Conservation (phyloP, 2,888 invertebrate species). For the Drosophila meridiana region DNA sequence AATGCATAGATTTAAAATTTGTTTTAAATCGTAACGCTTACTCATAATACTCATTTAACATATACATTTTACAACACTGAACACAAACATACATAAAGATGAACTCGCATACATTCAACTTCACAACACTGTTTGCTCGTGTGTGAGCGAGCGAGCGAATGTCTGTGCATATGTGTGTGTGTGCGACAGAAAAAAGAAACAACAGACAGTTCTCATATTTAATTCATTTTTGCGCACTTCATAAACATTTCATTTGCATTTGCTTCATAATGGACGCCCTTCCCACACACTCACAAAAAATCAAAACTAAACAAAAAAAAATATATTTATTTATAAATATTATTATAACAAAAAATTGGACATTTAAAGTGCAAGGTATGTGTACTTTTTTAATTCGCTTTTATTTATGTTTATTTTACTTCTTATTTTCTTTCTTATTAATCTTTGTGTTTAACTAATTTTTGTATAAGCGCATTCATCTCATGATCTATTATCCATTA, state of each 20-base stretch:
- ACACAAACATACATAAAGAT: conserved; percentile 39
- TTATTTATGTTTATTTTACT: conserved; percentile 37
- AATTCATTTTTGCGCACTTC: conserved; percentile 49
- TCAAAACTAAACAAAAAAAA: conserved; percentile 15
- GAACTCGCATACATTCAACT: conserved; percentile 11
- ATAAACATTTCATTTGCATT: conserved; percentile 52
- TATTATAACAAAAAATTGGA: conserved; percentile 59
- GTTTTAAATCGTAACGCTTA: conserved; percentile 37
- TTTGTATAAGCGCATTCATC: not conserved
- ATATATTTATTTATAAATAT: not conserved
- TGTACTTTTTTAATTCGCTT: conserved; percentile 64
- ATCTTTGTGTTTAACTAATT: not conserved
- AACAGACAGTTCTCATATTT: conserved; percentile 13
- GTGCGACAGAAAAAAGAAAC: conserved; percentile 1
- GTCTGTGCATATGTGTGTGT: conserved; percentile 9
- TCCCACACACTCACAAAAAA: conserved; percentile 4
- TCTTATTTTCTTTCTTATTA: conserved; percentile 12
- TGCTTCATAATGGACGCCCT: conserved; percentile 14
- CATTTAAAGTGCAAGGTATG: conserved; percentile 76
- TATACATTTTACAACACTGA: conserved; percentile 36
- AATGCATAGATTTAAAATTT: conserved; percentile 19
- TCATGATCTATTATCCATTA: not conserved
- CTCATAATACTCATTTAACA: conserved; percentile 52
- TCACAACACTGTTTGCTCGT: not conserved
- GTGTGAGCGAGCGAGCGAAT: conserved; percentile 1